A percentile compares a stretch with the other conserved stretches of the same genome.
These are phyloP conservation scores for Ganaspis brasiliensis DNA, from an alignment of 2,888 invertebrate genomes.

Conservation along the genomic window DNA sequence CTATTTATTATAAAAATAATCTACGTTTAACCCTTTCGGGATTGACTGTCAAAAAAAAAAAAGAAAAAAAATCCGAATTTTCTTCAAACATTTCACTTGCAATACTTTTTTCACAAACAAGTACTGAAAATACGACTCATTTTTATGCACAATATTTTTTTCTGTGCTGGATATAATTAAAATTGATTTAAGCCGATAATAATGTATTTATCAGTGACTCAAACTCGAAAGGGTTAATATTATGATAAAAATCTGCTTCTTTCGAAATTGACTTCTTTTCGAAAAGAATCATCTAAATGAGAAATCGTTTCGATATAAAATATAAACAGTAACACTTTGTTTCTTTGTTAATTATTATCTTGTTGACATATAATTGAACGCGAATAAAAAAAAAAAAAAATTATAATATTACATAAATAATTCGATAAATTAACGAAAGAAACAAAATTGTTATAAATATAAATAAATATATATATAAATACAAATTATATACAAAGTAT, in stretches of 20 bases:
- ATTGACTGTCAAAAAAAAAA: neutral
- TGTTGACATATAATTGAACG: conserved; percentile 42
- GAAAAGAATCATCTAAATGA: conserved; percentile 21
- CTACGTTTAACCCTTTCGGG: conserved; percentile 32
- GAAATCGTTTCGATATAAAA: conserved; percentile 49
- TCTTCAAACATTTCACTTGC: neutral
- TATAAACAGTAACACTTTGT: conserved; percentile 42
- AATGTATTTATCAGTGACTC: neutral
- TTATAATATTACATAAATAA: too few relatives aligned
- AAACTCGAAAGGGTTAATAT: conserved; percentile 24
- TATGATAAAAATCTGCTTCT: conserved; percentile 5
- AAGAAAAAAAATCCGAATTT: neutral
- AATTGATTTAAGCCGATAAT: neutral
- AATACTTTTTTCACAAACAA: neutral
- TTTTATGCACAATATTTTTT: conserved; percentile 17
- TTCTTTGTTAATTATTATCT: conserved; percentile 46
- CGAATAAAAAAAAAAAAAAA: conserved; percentile 46
- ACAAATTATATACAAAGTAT: conserved; percentile 56
- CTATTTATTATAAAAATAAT: conserved; percentile 56
- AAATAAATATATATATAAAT: conserved; percentile 60
- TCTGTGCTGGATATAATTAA: neutral
- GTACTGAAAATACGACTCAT: neutral
- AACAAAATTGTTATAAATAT: conserved; percentile 61
- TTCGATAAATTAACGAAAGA: conserved; percentile 48
- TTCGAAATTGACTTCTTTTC: conserved; percentile 31